phyloP scores from a whole-genome alignment of 2,797 vertebrate species.

The Centroberyx gerrardi region DNA sequence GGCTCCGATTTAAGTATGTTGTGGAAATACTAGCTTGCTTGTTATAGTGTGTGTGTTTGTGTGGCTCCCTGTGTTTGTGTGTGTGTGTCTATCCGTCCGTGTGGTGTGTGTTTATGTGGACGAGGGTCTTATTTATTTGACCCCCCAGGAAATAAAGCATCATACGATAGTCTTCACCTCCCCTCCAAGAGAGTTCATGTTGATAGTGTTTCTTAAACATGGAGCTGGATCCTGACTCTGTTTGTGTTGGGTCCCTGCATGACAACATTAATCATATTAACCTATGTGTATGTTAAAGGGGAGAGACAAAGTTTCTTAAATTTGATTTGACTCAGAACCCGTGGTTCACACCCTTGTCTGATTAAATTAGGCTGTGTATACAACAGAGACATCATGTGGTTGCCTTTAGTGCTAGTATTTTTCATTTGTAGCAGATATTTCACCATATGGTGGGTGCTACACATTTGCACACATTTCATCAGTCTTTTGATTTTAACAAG shows the following conservation, averaged over 20 bases:
- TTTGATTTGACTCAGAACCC: slow-evolving; percentile 36
- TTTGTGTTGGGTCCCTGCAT: slow-evolving; percentile 28
- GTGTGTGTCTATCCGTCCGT: neutral
- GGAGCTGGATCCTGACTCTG: slow-evolving; percentile 2
- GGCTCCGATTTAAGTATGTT: neutral
- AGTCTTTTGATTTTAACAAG: neutral
- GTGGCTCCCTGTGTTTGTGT: neutral
- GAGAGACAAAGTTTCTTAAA: slow-evolving; percentile 3
- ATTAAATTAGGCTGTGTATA: slow-evolving; percentile 34
- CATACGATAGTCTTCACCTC: no score
- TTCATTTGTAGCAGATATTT: neutral
- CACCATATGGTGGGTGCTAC: neutral
- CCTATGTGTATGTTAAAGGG: no score
- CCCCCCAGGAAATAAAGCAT: no score
- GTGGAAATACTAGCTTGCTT: no score
- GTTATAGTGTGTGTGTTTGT: no score
- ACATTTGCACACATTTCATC: neutral
- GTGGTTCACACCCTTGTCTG: slow-evolving; percentile 25
- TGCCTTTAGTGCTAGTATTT: neutral
- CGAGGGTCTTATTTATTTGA: no score
- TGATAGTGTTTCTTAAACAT: neutral
- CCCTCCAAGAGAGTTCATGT: no score
- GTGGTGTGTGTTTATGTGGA: neutral
- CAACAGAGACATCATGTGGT: slow-evolving; percentile 20
- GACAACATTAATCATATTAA: slow-evolving; percentile 5